Conservation (phyloP, 2,888 invertebrate genomes). For the Plagiodera versicolora region DNA sequence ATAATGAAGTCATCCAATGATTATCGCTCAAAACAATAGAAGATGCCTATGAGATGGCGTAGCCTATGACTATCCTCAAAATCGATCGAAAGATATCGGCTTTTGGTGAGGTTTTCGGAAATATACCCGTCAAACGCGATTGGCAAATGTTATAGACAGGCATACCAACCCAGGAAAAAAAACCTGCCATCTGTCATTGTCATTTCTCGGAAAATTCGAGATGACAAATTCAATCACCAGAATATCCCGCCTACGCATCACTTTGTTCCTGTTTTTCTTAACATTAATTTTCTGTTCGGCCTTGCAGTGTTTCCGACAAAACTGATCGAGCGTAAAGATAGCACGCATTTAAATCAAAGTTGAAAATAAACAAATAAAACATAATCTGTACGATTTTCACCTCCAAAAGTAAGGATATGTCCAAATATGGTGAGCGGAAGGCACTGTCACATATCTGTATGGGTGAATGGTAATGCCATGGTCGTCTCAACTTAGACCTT, state of each 20-base stretch:
- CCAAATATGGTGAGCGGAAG: conserved; percentile 30
- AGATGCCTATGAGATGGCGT: not conserved
- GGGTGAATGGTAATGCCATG: conserved; percentile 26
- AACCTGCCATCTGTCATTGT: no score
- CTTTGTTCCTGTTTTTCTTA: not conserved
- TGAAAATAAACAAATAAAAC: conserved; percentile 21
- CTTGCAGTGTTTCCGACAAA: conserved; percentile 12
- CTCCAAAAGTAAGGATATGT: conserved; percentile 32
- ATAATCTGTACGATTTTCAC: conserved; percentile 25
- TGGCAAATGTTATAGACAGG: no score
- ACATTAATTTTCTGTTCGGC: not conserved
- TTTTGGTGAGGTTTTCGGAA: not conserved
- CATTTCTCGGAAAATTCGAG: not conserved
- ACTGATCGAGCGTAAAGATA: conserved; percentile 5
- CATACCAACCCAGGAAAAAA: no score
- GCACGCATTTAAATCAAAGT: conserved; percentile 12
- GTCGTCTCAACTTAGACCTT: not conserved
- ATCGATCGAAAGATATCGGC: not conserved
- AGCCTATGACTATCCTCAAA: not conserved
- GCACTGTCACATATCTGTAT: conserved; percentile 23
- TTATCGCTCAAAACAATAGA: conserved; percentile 2
- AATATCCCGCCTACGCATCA: not conserved
- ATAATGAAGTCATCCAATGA: conserved; percentile 20
- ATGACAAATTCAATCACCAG: not conserved
- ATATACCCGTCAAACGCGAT: no score